Evolutionary conservation across 2,797 vertebrate species (phyloP).

Genomic region (Anguilla pacifica): DNA sequence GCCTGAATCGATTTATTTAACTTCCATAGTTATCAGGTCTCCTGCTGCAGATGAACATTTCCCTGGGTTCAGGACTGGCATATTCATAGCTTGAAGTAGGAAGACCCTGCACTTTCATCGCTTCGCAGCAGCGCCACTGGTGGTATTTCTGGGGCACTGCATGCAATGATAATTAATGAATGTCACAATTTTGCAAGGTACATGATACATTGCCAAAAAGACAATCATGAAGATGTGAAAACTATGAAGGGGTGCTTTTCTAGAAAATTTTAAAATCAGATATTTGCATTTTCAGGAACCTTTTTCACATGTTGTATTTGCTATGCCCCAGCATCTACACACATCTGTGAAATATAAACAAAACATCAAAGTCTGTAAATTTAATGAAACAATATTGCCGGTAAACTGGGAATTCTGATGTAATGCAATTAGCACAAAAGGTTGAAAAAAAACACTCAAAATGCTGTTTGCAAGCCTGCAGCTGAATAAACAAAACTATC

Average conservation of each 20-base stretch:
- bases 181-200: background rate
- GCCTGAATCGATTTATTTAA: constrained; percentile 10
- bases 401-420: background rate
- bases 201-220: background rate
- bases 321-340: background rate
- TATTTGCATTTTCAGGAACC: background rate
- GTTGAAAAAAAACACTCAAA: background rate
- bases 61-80: background rate
- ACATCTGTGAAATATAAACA: background rate
- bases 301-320: background rate
- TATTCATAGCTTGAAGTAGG: background rate
- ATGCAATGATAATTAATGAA: constrained; percentile 9
- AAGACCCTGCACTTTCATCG: background rate
- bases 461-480: background rate
- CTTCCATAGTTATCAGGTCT: constrained; percentile 4
- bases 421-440: background rate
- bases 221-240: background rate
- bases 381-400: background rate
- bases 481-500: constrained; percentile 8
- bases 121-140: constrained; percentile 37
- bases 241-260: background rate
- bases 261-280: background rate
- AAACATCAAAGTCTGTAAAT: background rate
- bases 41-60: background rate
- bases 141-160: constrained; percentile 37